Base-by-base conservation (phyloP, 2,113 vertebrate species). In the Ranitomeya imitator region DNA sequence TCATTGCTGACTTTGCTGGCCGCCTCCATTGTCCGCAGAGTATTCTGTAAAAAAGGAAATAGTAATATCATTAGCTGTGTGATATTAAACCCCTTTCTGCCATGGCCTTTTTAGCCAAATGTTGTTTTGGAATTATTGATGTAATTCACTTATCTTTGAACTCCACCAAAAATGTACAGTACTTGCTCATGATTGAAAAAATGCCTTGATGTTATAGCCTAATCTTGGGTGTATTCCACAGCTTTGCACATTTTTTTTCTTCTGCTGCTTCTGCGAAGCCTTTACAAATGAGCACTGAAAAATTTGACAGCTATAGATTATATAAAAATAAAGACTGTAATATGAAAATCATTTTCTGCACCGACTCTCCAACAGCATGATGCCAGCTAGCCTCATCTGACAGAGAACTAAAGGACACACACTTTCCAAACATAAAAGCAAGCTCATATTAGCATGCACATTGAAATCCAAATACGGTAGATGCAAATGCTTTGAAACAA, bases 401-500 rank as follows among this genome's bases (percentile, higher is more conserved):
- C 26, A 11, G 16, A 19, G 57, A 83, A 61, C 16, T 83, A 83
- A 12, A 86, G 10, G 54, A 86, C 77, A 57, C 19, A 76, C 61
- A 79, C 54, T 85, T 77, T 77, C 26, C 31, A 85, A 85, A 69
- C 14, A 26, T 83, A 76, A 88, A 74, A 76, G 57, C 11, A 37
- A 83, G 80, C 15, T 26, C 60, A 74, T 88, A 18, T 84, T 52
- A 80, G 45, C 76, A 26, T 78, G 60, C 45, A 45, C 2, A n/a
- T 57, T 67, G 23, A 57, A 65, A 45, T 80, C 87, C 87, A 88
- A 84, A 61, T 84, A n/a, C n/a, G n/a, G n/a, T n/a, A 26, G 59
- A 78, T 73, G 26, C 84, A 88, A 88, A 88, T 88, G 59, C 71
- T 77, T 77, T 65, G 21, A 88, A 84, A 60, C 71, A 63, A 86